Evolutionary conservation across 1,140 invertebrate species (phyloP), one percentile per base, ranked within the genome.

Genomic region (Drosophila yakuba): DNA sequence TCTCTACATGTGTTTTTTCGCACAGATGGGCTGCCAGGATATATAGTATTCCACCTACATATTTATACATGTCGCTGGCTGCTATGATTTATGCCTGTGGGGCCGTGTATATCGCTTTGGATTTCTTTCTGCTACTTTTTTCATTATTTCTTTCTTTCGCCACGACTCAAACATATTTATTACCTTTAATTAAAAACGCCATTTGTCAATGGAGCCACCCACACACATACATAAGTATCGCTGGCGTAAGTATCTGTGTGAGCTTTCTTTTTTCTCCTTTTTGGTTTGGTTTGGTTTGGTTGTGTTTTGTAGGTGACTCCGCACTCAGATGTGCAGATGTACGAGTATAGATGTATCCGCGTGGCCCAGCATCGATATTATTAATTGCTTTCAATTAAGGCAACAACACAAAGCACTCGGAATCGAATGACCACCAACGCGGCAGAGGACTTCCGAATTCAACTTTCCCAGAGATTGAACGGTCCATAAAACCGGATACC

Each of bases 361-460:
- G 25, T 57, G 45, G 52, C 60, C 57, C 54, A 35, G 28, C 11
- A 51, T 78, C 76, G 76, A 78, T 79, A 79, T 79, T 79, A 79
- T 79, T 79, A 79, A 79, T 79, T 79, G 76, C 76, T 78, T 79
- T 79, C 75, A 79, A 79, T 79, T 79, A 78, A 79, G 60, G 47
- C 55, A 41, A 45, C 64, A 58, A 25, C 52, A 71, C 68, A 71
- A 72, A 71, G 68, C 52, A 71, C 28, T 12, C 48, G 14, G 52
- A 71, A 59, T 59, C 69, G 50, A 51, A n/a, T 23, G 55, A 5
- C 50, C 50, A 11, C 10, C 50, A 15, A 10, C 23, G 17, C 17
- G 1, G 7, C 20, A 7, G 20, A 4, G 20, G 20, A 47, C 45
- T 45, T 23, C 11, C 12, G 38, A n/a, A 39, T 3, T 43, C 41